phyloP scores from a whole-genome alignment of 2,888 invertebrate species.

The Platycheirus albimanus region DNA sequence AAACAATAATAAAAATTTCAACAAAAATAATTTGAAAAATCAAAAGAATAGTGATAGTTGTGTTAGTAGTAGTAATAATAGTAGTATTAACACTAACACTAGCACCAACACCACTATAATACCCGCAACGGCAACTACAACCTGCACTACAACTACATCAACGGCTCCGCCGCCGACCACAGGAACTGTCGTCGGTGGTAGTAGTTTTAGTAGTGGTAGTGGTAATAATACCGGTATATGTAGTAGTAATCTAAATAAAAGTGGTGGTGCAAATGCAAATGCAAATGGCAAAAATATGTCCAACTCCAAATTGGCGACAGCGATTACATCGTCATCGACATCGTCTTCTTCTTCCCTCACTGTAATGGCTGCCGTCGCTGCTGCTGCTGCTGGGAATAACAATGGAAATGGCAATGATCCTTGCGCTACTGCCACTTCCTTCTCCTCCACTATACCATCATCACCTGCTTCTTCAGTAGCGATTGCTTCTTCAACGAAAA shows the following conservation, averaged over 20 bases:
- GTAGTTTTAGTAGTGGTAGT: constrained; percentile 43
- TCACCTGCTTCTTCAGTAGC: constrained; percentile 75
- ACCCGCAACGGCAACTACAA: constrained; percentile 74
- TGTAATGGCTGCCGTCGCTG: constrained; percentile 78
- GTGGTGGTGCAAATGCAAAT: constrained; percentile 75
- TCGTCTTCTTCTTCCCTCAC: constrained; percentile 50
- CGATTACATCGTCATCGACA: constrained; percentile 60
- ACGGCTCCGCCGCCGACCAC: constrained; percentile 34
- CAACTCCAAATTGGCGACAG: constrained; percentile 60
- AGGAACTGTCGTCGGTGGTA: constrained; percentile 19
- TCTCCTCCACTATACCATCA: constrained; percentile 13
- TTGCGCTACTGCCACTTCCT: constrained; percentile 61
- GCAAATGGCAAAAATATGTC: constrained; percentile 77
- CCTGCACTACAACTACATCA: too few relatives aligned
- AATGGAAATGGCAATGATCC: constrained; percentile 78
- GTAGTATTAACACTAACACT: constrained; percentile 73
- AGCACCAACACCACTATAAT: constrained; percentile 72
- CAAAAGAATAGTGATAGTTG: constrained; percentile 72
- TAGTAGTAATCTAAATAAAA: constrained; percentile 74
- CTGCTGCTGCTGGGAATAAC: too few relatives aligned
- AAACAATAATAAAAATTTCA: constrained; percentile 64
- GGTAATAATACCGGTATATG: constrained; percentile 69
- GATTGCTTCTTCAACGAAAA: constrained; percentile 49
- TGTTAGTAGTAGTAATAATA: constrained; percentile 72
- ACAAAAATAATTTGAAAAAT: constrained; percentile 74